Conservation (phyloP, 2,113 vertebrate species). For the Saimiri boliviensis region DNA sequence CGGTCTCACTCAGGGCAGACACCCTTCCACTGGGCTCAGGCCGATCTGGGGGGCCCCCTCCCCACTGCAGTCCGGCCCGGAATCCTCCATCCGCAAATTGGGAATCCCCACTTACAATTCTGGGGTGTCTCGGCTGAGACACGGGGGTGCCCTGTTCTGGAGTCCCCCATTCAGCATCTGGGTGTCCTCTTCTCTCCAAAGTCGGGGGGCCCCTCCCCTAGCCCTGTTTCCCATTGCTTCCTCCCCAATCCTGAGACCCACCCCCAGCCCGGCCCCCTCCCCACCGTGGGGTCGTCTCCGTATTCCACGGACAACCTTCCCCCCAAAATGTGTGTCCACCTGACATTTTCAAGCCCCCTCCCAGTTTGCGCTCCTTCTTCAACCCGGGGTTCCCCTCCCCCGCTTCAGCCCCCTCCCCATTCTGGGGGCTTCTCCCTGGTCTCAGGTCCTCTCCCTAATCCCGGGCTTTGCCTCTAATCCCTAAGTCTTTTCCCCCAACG, state of each 20-base stretch:
- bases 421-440: not conserved
- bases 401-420: not conserved
- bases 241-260: constrained; percentile 31
- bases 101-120: constrained; percentile 61
- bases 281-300: not conserved
- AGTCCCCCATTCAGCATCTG: not conserved
- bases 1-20: not conserved
- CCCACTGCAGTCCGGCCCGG: not conserved
- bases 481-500: not conserved
- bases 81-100: constrained; percentile 46
- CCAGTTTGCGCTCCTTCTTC: not conserved
- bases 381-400: constrained; percentile 17
- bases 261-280: not conserved
- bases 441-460: not conserved
- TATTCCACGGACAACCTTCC: not conserved
- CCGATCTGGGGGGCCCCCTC: not conserved
- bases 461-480: not conserved
- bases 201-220: constrained; percentile 39
- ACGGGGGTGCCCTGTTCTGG: not conserved
- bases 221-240: not conserved
- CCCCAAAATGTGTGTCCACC: not conserved
- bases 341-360: not conserved
- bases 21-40: not conserved
- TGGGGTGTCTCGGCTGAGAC: constrained; percentile 33
- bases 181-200: constrained; percentile 2